Percentiles rank a stretch among this genome's conserved stretches.
phyloP scores from a whole-genome alignment of 2,113 vertebrate genomes.

The Neolamprologus variostigma region DNA sequence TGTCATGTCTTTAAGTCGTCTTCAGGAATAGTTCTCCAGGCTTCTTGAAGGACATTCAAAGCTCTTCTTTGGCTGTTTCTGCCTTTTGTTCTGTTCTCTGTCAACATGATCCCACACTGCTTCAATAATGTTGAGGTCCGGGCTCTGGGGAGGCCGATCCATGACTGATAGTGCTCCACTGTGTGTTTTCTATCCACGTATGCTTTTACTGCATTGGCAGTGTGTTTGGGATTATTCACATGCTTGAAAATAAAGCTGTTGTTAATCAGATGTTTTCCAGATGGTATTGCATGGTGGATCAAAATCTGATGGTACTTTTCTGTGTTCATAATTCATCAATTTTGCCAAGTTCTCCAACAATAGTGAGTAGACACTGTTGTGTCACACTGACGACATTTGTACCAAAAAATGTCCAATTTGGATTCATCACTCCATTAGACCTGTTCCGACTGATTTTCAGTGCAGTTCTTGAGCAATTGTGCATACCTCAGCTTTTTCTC shows the following conservation, averaged over 20 bases:
- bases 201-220: background rate
- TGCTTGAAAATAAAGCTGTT: background rate
- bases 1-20: background rate
- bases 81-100: background rate
- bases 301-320: background rate
- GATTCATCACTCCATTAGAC: background rate
- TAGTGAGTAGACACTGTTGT: background rate
- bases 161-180: rapidly evolving
- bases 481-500: background rate
- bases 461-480: background rate
- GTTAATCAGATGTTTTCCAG: background rate
- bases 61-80: background rate
- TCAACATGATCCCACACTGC: background rate
- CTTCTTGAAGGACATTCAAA: background rate
- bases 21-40: background rate
- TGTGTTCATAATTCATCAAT: background rate
- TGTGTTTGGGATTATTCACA: background rate
- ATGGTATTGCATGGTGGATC: background rate
- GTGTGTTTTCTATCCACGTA: rapidly evolving
- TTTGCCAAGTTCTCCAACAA: background rate
- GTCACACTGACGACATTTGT: background rate
- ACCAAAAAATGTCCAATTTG: background rate
- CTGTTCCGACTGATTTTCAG: background rate
- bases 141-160: background rate
- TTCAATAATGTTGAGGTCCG: rapidly evolving